A percentile compares a stretch with the other conserved stretches of the same genome.
Conservation (phyloP, 2,113 vertebrate species). For the Phylloscopus trochilus region DNA sequence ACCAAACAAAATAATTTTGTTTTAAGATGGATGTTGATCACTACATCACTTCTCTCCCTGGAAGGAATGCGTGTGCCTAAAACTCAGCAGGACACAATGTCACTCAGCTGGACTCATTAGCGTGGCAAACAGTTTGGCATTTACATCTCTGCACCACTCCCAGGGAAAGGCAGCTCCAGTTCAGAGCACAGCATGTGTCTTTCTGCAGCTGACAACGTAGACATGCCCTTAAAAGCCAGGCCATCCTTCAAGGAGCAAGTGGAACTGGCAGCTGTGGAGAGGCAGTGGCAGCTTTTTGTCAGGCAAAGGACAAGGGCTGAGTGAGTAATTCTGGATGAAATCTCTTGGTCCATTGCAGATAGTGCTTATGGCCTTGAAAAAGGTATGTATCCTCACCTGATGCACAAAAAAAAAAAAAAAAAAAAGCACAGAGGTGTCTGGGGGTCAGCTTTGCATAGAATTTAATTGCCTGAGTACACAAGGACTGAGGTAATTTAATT, state of each 20-base stretch:
- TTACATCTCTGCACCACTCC: neutral
- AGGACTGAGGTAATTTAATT: neutral
- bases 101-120: slow-evolving; percentile 44
- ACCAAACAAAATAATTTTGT: neutral
- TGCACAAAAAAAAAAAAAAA: too few relatives aligned
- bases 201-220: neutral
- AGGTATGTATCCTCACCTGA: neutral
- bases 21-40: slow-evolving; percentile 43
- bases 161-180: neutral
- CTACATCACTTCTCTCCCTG: neutral
- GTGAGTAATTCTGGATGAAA: neutral
- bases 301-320: neutral
- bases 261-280: neutral
- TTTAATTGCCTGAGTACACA: neutral
- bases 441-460: neutral
- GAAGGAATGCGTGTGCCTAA: neutral
- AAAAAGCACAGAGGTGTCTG: neutral
- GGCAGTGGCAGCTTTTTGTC: neutral
- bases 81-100: neutral
- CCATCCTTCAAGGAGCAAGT: neutral
- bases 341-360: neutral
- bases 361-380: neutral
- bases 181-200: neutral
- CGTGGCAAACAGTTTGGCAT: neutral
- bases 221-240: neutral